phyloP scores from a whole-genome alignment of 2,888 invertebrate species.

The Pheosia tremula region DNA sequence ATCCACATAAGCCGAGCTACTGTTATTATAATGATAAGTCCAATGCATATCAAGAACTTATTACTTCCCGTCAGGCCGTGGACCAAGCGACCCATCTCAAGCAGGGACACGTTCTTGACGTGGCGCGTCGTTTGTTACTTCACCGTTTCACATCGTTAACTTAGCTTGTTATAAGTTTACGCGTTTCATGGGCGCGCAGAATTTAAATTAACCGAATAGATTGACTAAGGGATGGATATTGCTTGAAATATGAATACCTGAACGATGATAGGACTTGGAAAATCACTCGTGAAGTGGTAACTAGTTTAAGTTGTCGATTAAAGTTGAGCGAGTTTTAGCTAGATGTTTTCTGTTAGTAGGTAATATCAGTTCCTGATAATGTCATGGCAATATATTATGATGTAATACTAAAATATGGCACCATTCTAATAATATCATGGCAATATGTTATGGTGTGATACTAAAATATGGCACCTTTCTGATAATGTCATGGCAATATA shows the following conservation, averaged over 20 bases:
- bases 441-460: too few relatives aligned
- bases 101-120: conserved; percentile 47
- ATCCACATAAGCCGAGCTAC: not conserved
- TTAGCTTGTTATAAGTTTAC: conserved; percentile 78
- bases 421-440: too few relatives aligned
- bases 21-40: conserved; percentile 33
- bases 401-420: too few relatives aligned
- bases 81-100: conserved; percentile 31
- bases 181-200: conserved; percentile 60
- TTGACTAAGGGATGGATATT: conserved; percentile 55
- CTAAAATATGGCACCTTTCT: too few relatives aligned
- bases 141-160: conserved; percentile 69
- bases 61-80: conserved; percentile 33
- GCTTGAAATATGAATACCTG: conserved; percentile 39
- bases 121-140: conserved; percentile 57
- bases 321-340: not conserved
- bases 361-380: too few relatives aligned
- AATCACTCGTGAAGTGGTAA: not conserved
- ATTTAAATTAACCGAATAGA: conserved; percentile 67
- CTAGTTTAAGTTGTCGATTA: not conserved
- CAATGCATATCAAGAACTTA: conserved; percentile 41
- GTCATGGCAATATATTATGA: too few relatives aligned
- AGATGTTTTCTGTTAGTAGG: too few relatives aligned
- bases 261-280: conserved; percentile 32
- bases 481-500: too few relatives aligned